These are phyloP conservation scores for Calcarius lapponicus DNA, from an alignment of 2,797 vertebrate genomes.

Conservation along the genomic window DNA sequence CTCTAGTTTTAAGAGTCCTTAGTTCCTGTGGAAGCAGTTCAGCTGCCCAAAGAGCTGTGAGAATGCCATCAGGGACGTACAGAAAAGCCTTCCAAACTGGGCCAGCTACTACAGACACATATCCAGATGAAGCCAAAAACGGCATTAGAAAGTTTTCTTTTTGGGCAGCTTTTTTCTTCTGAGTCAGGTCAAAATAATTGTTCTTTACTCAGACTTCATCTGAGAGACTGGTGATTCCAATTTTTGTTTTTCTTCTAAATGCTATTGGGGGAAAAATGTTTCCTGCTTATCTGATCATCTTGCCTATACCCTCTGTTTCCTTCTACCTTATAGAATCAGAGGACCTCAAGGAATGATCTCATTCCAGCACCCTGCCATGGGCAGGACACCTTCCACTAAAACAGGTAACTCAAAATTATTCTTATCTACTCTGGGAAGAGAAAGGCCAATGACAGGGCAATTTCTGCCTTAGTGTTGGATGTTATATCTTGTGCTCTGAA, in stretches of 20 bases:
- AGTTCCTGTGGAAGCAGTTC: not conserved
- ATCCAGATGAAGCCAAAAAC: not conserved
- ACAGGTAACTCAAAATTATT: not conserved
- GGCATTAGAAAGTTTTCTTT: not conserved
- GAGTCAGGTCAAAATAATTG: not conserved
- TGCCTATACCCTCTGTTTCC: not conserved
- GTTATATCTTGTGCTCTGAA: not conserved
- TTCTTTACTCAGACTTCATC: not conserved
- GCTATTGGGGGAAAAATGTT: rapidly evolving
- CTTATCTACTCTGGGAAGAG: not conserved
- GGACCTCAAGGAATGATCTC: not conserved
- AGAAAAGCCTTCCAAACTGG: not conserved
- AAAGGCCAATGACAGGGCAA: not conserved
- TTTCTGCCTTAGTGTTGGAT: not conserved
- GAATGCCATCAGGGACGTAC: not conserved
- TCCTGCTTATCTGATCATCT: not conserved
- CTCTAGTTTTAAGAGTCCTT: not conserved
- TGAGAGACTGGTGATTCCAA: not conserved
- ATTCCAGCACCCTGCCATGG: not conserved
- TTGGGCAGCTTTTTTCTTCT: not conserved
- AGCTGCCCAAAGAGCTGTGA: not conserved
- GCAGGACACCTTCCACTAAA: not conserved
- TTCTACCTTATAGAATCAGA: not conserved
- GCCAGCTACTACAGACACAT: not conserved
- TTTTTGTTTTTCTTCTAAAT: not conserved